phyloP scores from a whole-genome alignment of 2,113 vertebrate genomes.

The Plecotus auritus region DNA sequence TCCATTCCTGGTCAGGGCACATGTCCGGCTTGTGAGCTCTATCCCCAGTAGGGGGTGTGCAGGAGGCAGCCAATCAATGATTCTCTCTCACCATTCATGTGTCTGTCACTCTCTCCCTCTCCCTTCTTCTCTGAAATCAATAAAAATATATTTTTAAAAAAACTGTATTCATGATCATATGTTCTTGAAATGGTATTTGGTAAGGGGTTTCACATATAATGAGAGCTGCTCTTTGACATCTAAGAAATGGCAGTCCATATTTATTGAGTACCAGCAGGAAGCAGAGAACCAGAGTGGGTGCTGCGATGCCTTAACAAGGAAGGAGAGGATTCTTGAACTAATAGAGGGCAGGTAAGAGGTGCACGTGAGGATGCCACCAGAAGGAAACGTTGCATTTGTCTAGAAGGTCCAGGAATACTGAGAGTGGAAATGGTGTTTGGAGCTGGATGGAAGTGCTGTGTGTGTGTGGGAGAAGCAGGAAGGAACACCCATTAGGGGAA shows the following conservation, averaged over 20 bases:
- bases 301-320: neutral
- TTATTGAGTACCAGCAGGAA: neutral
- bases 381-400: neutral
- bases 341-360: neutral
- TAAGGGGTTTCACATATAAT: neutral
- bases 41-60: too few species aligned
- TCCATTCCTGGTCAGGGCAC: too few species aligned
- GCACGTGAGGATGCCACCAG: neutral
- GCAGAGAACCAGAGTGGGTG: neutral
- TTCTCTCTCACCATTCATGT: too few species aligned
- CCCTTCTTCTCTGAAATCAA: too few species aligned
- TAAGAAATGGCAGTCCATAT: neutral
- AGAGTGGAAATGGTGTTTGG: neutral
- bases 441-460: neutral
- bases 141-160: too few species aligned
- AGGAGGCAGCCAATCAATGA: too few species aligned
- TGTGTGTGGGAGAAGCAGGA: neutral
- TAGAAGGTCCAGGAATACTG: neutral
- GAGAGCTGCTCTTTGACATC: neutral
- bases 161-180: neutral
- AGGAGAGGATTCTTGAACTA: neutral
- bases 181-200: slow-evolving; percentile 2
- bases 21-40: too few species aligned
- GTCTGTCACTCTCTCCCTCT: too few species aligned
- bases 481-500: neutral